A percentile compares a stretch with the other conserved stretches of the same genome.
phyloP scores from a whole-genome alignment of 2,797 vertebrate genomes.

The Rhinatrema bivittatum region DNA sequence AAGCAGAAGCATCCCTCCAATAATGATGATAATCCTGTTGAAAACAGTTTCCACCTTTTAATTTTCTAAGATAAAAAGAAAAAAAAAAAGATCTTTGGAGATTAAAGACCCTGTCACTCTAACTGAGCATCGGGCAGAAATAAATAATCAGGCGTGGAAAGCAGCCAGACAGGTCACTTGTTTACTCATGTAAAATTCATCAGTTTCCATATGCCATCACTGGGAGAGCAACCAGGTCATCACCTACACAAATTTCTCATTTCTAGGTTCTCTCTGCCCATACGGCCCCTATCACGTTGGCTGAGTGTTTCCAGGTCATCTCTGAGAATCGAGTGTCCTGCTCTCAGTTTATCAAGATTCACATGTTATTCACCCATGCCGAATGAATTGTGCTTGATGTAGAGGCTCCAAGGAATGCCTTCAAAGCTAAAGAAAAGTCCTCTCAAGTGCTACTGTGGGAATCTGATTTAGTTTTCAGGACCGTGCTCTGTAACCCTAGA shows the following conservation, averaged over 20 bases:
- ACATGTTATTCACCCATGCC: too few relatives aligned
- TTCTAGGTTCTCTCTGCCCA: neutral
- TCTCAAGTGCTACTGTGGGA: too few relatives aligned
- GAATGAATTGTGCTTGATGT: too few relatives aligned
- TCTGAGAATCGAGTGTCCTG: neutral
- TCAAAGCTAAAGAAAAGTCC: too few relatives aligned
- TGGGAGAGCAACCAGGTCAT: neutral
- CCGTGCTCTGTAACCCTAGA: too few relatives aligned
- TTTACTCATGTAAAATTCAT: conserved; percentile 1
- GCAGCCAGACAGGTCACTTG: conserved; percentile 4
- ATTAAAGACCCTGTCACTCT: conserved; percentile 7
- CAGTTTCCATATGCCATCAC: neutral
- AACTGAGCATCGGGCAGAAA: conserved; percentile 22
- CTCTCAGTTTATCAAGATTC: neutral
- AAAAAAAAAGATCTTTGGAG: conserved; percentile 21
- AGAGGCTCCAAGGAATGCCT: too few relatives aligned
- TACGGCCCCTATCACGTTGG: conserved; percentile 2
- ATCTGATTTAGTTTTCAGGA: too few relatives aligned
- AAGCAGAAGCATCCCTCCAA: conserved; percentile 39
- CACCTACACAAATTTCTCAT: neutral
- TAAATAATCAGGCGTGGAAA: conserved; percentile 14
- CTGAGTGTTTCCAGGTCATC: neutral
- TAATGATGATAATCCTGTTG: conserved; percentile 40
- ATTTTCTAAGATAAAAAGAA: conserved; percentile 37
- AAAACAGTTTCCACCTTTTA: conserved; percentile 41